Evolutionary conservation across 1,140 invertebrate genomes (phyloP), one percentile per base, ranked within the genome.

Genomic region (Pseudomyrmex gracilis): DNA sequence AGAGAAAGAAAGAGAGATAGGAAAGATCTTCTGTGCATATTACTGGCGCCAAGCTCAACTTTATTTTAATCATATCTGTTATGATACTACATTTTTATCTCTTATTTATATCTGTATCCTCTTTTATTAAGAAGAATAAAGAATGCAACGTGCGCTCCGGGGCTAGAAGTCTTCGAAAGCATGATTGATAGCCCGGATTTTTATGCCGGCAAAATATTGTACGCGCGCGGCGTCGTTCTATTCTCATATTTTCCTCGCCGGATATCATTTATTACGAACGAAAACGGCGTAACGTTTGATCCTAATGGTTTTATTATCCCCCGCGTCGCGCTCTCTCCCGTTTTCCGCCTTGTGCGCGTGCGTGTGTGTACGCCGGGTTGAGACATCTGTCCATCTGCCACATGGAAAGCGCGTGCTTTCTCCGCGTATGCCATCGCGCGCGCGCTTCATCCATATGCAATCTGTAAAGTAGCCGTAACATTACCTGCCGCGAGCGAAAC

Each of bases 381-480:
- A 68, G 61, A 73, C 70, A 68, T 71, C 51, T 71, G 49, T 80
- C 55, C 57, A 80, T 78, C 82, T 55, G 78, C 20, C 60, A 64
- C 70, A 51, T 43, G 78, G 70, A 74, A 43, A 82, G 70, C 78
- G 78, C 70, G 78, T 74, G 70, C 78, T 82, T 63, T 74, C 78
- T 61, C 57, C 57, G 45, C 24, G 78, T 51, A 74, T 64, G 17
- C 58, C 49, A 74, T 57, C 51, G 45, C 45, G 45, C 45, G 45
- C 70, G 45, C 34, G 34, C 70, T 73, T 82, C 78, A 82, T 82
- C 70, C 78, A 82, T 82, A 82, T 82, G 78, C 78, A 82, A 82
- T 82, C 78, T 73, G 70, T 53, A 74, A 82, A 82, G 78, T 73
- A 82, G 78, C 78, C 70, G 78, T 74, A 82, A 82, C 78, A 82